Percentiles rank a stretch among this genome's conserved stretches.
Conservation (phyloP, 2,797 vertebrate species). For the Enteromius viviparus region DNA sequence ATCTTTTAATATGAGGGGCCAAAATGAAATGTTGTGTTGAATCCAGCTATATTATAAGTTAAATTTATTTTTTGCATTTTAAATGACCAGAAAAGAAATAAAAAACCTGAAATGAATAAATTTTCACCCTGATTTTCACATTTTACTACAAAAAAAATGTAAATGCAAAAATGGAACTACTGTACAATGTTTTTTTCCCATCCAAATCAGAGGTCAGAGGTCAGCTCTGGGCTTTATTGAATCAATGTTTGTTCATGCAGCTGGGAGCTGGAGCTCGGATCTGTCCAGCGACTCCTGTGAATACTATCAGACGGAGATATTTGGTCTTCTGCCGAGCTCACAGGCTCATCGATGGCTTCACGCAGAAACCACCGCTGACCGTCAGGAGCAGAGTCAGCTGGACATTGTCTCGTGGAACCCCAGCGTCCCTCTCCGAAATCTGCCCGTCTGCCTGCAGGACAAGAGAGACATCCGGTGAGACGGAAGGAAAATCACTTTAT, state of each 20-base stretch:
- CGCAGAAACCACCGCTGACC: not conserved
- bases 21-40: not conserved
- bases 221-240: not conserved
- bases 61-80: no score
- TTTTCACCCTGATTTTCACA: no score
- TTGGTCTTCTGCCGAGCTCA: conserved; percentile 71
- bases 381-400: conserved; percentile 11
- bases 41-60: not conserved
- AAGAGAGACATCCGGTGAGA: conserved; percentile 72
- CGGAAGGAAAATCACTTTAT: no score
- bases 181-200: not conserved
- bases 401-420: conserved; percentile 58
- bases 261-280: conserved; percentile 63
- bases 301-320: conserved; percentile 73
- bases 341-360: conserved; percentile 54
- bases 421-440: conserved; percentile 63
- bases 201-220: not conserved
- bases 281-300: conserved; percentile 67
- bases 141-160: no score
- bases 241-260: conserved; percentile 51
- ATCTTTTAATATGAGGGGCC: not conserved
- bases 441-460: conserved; percentile 69
- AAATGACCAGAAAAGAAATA: not conserved
- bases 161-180: no score
- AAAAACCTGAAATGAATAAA: not conserved